Evolutionary conservation across 1,140 invertebrate genomes (phyloP), one percentile per base, ranked within the genome.

Genomic region (Spodoptera frugiperda): DNA sequence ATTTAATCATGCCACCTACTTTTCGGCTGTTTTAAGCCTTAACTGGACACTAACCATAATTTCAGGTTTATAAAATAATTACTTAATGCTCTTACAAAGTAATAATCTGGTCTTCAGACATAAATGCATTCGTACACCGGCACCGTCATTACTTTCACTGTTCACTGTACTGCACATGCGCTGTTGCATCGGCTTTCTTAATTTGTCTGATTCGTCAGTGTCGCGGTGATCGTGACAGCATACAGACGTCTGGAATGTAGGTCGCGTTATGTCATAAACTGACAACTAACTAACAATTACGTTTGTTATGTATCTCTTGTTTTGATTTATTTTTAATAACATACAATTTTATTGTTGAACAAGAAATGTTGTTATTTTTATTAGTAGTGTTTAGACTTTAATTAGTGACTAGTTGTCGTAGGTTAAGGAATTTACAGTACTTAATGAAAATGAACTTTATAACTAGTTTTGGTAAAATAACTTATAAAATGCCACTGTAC

Each of bases 101-200:
- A 8, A 53, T 53, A 19, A 19, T 53, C 11, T 61, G 30, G 30
- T 65, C 17, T 65, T 48, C 49, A 30, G 65, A 70, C 48, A 67
- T 25, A 46, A 70, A 39, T 14, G 12, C 21, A 70, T 54, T 51
- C 14, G 6, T 19, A 30, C 21, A 30, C 8, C 11, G 51, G 33
- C 49, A 70, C 8, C 11, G 51, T 53, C 49, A 70, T n/a, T 11
- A 71, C 68, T 71, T 71, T 71, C 68, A 71, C 68, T 71, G 68
- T 14, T 15, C 67, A 48, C n/a, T 49, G 68, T 30, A 55, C 30
- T 39, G 68, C 51, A 49, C 53, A 55, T 71, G 51, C 68, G 53
- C 30, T 15, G 49, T 71, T 71, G 68, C 51, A 71, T 46, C 68
- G 33, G 39, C 68, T 71, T 57, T 71, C 68, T 54, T 71, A 55